These are phyloP conservation scores for Hypotaenidia philippensis DNA, from an alignment of 2,797 vertebrate species.

Conservation along the genomic window DNA sequence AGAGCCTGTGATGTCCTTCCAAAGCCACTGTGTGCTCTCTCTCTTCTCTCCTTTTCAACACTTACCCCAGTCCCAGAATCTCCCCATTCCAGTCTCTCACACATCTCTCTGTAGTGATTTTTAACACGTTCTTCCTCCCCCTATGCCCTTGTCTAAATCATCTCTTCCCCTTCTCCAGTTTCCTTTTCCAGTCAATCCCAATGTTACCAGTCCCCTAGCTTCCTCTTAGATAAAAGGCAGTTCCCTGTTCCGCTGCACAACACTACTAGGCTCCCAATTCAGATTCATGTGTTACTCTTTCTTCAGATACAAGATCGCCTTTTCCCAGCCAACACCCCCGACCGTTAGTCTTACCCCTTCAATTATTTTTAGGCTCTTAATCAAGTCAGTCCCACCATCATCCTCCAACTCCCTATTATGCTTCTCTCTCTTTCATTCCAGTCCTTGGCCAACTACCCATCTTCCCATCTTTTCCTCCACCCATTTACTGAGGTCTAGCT, in stretches of 20 bases:
- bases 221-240: not conserved
- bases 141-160: not conserved
- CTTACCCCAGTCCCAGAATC: not conserved
- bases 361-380: not conserved
- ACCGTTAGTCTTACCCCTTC: not conserved
- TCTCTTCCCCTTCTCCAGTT: not conserved
- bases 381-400: not conserved
- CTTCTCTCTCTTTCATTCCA: not conserved
- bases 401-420: rapidly evolving
- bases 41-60: not conserved
- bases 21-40: not conserved
- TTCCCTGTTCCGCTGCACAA: not conserved
- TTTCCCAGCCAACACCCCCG: not conserved
- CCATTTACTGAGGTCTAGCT: not conserved
- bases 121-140: rapidly evolving
- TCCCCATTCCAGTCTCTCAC: not conserved
- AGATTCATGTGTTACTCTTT: not conserved
- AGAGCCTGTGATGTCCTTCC: not conserved
- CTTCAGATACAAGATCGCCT: not conserved
- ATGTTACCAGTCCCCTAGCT: rapidly evolving
- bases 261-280: not conserved
- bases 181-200: not conserved
- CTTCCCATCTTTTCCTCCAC: not conserved
- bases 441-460: not conserved
- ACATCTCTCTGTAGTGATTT: not conserved